Conservation (phyloP, 2,797 vertebrate genomes). For the Schizopygopsis malacanthus region DNA sequence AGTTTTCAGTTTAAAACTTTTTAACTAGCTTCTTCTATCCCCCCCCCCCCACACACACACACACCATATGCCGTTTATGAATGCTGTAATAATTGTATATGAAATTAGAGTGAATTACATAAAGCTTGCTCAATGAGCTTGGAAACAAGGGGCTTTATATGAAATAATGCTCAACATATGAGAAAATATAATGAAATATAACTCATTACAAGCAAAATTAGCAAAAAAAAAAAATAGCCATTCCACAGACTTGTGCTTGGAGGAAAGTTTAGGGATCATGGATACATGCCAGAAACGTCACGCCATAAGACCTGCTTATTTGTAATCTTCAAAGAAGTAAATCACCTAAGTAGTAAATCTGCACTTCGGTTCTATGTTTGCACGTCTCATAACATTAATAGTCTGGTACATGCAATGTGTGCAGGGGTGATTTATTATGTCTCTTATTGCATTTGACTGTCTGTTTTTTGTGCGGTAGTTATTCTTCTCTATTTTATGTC, state of each 20-base stretch:
- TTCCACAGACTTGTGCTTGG: neutral
- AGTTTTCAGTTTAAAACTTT: slow-evolving; percentile 53
- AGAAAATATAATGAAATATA: slow-evolving; percentile 56
- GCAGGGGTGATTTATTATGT: slow-evolving; percentile 64
- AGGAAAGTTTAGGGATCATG: neutral
- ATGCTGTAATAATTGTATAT: slow-evolving; percentile 59
- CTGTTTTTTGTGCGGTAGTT: neutral
- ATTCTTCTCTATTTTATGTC: neutral
- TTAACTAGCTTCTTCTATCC: slow-evolving; percentile 20
- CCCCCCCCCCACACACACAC: slow-evolving; percentile 40
- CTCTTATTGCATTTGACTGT: slow-evolving; percentile 49
- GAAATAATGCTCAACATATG: slow-evolving; percentile 53
- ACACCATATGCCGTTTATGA: slow-evolving; percentile 60
- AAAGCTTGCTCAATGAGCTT: slow-evolving; percentile 51
- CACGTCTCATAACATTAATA: slow-evolving; percentile 62
- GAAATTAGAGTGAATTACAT: slow-evolving; percentile 61
- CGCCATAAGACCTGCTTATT: neutral
- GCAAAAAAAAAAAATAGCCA: neutral
- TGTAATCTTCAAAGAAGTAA: slow-evolving; percentile 1
- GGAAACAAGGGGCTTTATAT: slow-evolving; percentile 53
- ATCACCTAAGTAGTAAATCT: slow-evolving; percentile 65
- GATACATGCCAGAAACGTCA: neutral
- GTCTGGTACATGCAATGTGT: slow-evolving; percentile 62
- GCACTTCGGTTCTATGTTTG: slow-evolving; percentile 63
- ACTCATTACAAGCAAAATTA: slow-evolving; percentile 34